Conservation (phyloP, 2,888 invertebrate genomes). For the Scaptomyza flava region DNA sequence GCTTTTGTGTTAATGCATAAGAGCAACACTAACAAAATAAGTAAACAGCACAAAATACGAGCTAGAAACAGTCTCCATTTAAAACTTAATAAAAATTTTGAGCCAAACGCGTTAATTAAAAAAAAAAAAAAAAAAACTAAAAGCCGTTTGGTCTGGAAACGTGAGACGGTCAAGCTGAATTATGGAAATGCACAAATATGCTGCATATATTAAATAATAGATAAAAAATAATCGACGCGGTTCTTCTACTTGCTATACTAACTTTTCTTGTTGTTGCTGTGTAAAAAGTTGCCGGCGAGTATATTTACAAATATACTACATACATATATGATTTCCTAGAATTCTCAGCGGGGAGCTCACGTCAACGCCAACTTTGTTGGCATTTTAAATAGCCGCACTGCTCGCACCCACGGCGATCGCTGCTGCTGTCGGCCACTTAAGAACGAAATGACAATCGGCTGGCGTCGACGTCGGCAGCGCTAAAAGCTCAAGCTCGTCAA, state of each 20-base stretch:
- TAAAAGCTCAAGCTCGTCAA: slow-evolving; percentile 36
- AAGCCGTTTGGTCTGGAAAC: slow-evolving; percentile 43
- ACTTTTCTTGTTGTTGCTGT: slow-evolving; percentile 13
- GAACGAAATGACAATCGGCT: slow-evolving; percentile 41
- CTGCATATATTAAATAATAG: slow-evolving; percentile 69
- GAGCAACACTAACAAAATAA: slow-evolving; percentile 45
- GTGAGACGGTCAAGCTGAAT: slow-evolving; percentile 49
- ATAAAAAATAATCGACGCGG: slow-evolving; percentile 35
- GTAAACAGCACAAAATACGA: slow-evolving; percentile 37
- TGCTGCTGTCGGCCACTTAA: slow-evolving; percentile 32
- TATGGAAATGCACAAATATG: slow-evolving; percentile 63
- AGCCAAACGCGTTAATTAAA: slow-evolving; percentile 70
- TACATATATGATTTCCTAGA: slow-evolving; percentile 61
- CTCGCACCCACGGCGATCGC: slow-evolving; percentile 46
- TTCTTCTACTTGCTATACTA: slow-evolving; percentile 18
- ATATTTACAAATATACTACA: slow-evolving; percentile 49
- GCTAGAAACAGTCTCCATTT: slow-evolving; percentile 14
- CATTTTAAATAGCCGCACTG: slow-evolving; percentile 29
- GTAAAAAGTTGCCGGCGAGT: slow-evolving; percentile 38
- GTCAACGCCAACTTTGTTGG: slow-evolving; percentile 27
- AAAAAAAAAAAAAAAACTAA: slow-evolving; percentile 18
- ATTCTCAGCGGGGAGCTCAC: slow-evolving; percentile 56
- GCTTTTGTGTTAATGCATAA: slow-evolving; percentile 34
- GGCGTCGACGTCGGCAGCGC: slow-evolving; percentile 17
- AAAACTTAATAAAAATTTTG: slow-evolving; percentile 23